Evolutionary conservation across 2,888 invertebrate genomes (phyloP), one percentile per base, ranked within the genome.

Genomic region (Proisotoma minuta): DNA sequence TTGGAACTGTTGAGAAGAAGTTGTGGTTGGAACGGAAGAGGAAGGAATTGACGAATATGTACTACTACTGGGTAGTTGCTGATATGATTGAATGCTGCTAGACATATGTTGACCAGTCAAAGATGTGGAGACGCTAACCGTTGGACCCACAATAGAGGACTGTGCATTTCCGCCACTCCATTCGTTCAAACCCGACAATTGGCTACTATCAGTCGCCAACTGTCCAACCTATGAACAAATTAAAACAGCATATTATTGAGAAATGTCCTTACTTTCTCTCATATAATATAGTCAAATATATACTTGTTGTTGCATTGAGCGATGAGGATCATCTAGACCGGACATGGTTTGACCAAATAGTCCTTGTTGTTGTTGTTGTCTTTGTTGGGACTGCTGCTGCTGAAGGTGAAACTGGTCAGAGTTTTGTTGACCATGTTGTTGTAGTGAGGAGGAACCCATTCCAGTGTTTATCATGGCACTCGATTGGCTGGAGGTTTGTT

Each of bases 301-400:
- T 34, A 8, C 34, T 34, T 34, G 34, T 34, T 27, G 51, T 57
- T 60, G 66, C 18, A 18, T 56, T 47, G 47, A 56, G 26, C 56
- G 59, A 57, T 68, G 59, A 34, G 34, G 2, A 22, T 39, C 40
- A 39, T 54, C 54, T n/a, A 22, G 40, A 3, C 54, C 54, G 22
- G 54, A 27, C n/a, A 54, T 24, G 1, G 28, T 40, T 34, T 27
- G 26, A 20, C 22, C 47, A 15, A 56, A 39, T 2, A 49, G 27
- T 22, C 20, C 5, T 28, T 48, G 43, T 43, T 43, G 59, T 47
- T 66, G 60, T 2, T 62, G 43, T 59, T 68, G 66, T 60, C 63
- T 64, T 24, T 59, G 62, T 61, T 65, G 64, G 34, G 68, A 65
- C 39, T 64, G 67, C 27, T 65, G 63, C n/a, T 62, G 68, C 22